Evolutionary conservation across 2,888 invertebrate species (phyloP), one percentile per base, ranked within the genome.

Genomic region (Latrodectus hesperus): DNA sequence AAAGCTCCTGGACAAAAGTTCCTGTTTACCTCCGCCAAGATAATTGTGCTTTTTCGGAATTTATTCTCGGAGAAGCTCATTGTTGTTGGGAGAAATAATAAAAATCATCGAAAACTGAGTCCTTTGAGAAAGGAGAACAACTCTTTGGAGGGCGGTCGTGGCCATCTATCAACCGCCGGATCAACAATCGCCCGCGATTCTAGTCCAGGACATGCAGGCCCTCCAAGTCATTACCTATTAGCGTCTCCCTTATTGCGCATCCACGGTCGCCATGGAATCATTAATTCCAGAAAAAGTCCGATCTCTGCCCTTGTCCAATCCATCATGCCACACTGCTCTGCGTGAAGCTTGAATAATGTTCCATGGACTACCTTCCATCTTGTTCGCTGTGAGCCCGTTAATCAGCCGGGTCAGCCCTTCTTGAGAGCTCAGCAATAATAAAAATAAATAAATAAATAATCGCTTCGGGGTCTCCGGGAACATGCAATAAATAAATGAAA

Each of bases 211-310:
- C 49, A 64, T 16, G 52, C 60, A 60, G 60, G 10, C 12, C 10
- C 60, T n/a, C 12, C 80, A 60, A 73, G 80, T 72, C 80, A 26
- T 22, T 51, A 72, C 65, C 72, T 80, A 80, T 80, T 80, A 80
- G 51, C 72, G 72, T 73, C 2, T 73, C 65, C 72, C 72, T 74
- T 52, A 77, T 77, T 77, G 67, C 77, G 67, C 67, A 77, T 67
- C 77, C 65, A 79, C n/a, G 11, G 70, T 51, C 51, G 64, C 22
- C 53, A 11, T 51, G 55, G 60, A 60, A 65, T 82, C 82, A 55
- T 82, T 82, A 73, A 82, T 82, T 82, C 82, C 60, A 53, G 73
- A 82, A 74, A 74, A 51, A n/a, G 73, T 49, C 49, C 52, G 64
- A 65, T 49, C 79, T 65, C 65, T 72, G 68, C 51, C 53, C 82